Evolutionary conservation across 1,140 invertebrate genomes (phyloP).

Genomic region (Pseudomyrmex sp.): DNA sequence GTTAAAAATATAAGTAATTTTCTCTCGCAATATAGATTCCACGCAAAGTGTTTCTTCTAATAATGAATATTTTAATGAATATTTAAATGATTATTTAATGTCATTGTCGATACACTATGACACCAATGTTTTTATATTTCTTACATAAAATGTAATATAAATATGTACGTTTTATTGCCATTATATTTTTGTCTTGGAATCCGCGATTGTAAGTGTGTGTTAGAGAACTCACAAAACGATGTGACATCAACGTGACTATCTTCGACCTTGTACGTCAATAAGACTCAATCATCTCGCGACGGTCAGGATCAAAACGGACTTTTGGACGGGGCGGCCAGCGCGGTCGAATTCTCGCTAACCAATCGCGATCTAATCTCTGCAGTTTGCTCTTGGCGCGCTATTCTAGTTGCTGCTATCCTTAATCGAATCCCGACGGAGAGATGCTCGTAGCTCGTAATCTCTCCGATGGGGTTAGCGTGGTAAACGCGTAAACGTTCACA

Average conservation of each 20-base stretch:
- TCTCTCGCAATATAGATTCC: background rate
- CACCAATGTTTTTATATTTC: no score
- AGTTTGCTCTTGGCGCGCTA: background rate
- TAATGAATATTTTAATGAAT: no score
- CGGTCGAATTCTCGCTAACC: conserved; percentile 22
- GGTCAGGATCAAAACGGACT: conserved; percentile 3
- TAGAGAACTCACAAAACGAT: no score
- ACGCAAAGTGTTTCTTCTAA: background rate
- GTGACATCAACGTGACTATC: no score
- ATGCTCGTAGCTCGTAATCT: conserved; percentile 31
- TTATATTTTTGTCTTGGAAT: no score
- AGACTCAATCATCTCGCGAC: conserved; percentile 23
- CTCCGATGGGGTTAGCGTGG: conserved; percentile 1
- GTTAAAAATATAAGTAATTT: no score
- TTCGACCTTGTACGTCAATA: conserved; percentile 9
- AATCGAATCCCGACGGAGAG: conserved; percentile 45
- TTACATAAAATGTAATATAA: no score
- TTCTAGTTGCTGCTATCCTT: conserved; percentile 20
- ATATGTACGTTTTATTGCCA: no score
- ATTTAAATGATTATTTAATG: no score
- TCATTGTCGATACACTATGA: no score
- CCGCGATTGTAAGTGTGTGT: no score
- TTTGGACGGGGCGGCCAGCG: background rate
- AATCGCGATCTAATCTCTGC: conserved; percentile 44
- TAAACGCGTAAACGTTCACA: conserved; percentile 40